phyloP scores from a whole-genome alignment of 1,140 invertebrate genomes.

The Drosophila melanica region DNA sequence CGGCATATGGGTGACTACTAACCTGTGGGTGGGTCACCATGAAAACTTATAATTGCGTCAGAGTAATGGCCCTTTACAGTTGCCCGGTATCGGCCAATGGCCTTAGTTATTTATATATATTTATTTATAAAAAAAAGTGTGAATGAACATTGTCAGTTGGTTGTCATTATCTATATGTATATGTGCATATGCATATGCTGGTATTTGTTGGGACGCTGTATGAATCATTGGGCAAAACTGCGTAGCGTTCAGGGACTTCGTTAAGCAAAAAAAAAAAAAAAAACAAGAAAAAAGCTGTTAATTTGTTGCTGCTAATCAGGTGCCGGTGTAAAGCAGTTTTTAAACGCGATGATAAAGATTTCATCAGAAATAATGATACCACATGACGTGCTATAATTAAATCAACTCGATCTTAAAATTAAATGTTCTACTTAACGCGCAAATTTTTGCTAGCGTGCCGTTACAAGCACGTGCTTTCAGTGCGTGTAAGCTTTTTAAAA shows the following conservation, averaged over 20 bases:
- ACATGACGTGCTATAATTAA: not conserved
- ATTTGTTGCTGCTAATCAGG: not conserved
- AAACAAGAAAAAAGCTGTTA: not conserved
- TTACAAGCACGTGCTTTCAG: not conserved
- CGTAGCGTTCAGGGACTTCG: not conserved
- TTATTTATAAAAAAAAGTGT: too few species aligned
- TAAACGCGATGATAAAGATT: not conserved
- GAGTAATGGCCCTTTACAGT: slow-evolving; percentile 2
- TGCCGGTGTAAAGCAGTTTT: not conserved
- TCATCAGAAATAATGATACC: slow-evolving; percentile 10
- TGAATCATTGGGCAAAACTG: not conserved
- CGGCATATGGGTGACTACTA: not conserved
- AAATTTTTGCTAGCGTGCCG: not conserved
- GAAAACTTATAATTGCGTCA: slow-evolving; percentile 20
- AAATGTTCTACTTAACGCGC: not conserved
- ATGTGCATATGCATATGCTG: not conserved
- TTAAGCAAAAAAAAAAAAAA: not conserved
- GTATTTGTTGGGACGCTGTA: not conserved
- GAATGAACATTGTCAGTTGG: not conserved
- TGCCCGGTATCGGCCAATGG: not conserved
- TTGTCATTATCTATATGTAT: not conserved
- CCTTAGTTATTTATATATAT: slow-evolving; percentile 15
- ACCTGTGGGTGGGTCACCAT: slow-evolving; percentile 17
- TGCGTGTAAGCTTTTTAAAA: not conserved
- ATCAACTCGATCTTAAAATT: too few species aligned